These are phyloP conservation scores for Erebia aethiops DNA, from an alignment of 2,888 invertebrate species.

Conservation along the genomic window DNA sequence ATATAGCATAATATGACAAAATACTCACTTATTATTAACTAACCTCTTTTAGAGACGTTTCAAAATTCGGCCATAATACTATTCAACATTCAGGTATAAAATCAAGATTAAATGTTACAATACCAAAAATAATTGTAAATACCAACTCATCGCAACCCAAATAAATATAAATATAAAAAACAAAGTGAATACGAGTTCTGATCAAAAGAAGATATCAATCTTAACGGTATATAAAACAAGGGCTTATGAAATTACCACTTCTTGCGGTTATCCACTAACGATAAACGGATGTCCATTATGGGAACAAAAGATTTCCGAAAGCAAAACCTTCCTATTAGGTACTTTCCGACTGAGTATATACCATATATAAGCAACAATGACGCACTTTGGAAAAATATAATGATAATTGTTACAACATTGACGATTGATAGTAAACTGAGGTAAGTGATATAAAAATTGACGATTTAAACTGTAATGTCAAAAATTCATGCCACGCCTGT, in stretches of 20 bases:
- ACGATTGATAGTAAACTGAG: no score
- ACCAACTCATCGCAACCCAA: not conserved
- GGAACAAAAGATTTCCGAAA: slow-evolving; percentile 16
- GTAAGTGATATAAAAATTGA: no score
- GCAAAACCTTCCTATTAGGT: not conserved
- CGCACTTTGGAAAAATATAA: not conserved
- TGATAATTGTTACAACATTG: not conserved
- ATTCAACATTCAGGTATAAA: no score
- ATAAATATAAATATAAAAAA: not conserved
- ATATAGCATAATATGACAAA: no score
- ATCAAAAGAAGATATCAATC: slow-evolving; percentile 20
- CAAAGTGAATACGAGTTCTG: not conserved
- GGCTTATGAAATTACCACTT: slow-evolving; percentile 20
- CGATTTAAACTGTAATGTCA: no score
- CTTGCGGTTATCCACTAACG: slow-evolving; percentile 27
- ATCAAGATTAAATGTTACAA: no score
- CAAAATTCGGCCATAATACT: no score
- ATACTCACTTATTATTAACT: no score
- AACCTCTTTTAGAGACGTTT: no score
- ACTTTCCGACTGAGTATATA: not conserved
- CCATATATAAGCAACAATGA: not conserved
- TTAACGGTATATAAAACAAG: slow-evolving; percentile 27
- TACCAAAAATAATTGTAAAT: not conserved
- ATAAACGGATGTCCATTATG: slow-evolving; percentile 20
- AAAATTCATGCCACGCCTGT: no score